These are phyloP conservation scores for Clamator glandarius DNA, from an alignment of 2,797 vertebrate genomes.

Conservation along the genomic window DNA sequence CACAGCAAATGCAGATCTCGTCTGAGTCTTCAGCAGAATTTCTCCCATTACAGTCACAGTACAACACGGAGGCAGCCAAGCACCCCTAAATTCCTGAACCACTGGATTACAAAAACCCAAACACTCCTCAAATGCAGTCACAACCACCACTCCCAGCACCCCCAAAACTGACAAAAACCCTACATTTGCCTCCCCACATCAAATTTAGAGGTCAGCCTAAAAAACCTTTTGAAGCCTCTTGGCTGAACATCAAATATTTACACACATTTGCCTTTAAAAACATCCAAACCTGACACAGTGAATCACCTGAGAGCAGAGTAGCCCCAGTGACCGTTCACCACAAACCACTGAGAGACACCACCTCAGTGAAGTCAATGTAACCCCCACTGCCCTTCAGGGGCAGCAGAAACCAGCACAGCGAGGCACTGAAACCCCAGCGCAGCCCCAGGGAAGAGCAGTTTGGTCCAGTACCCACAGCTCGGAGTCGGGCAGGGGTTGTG, in stretches of 20 bases:
- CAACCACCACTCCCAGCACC: not conserved
- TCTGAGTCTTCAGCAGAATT: not conserved
- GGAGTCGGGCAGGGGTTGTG: accelerated
- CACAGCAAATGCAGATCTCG: not conserved
- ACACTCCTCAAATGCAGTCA: not conserved
- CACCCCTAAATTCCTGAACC: not conserved
- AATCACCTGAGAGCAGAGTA: not conserved
- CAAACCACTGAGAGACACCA: not conserved
- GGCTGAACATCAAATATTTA: not conserved
- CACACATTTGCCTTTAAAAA: not conserved
- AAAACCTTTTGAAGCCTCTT: not conserved
- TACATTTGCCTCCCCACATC: too few relatives aligned
- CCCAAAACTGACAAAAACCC: not conserved
- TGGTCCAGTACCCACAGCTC: not conserved
- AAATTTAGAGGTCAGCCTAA: not conserved
- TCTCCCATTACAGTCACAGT: not conserved
- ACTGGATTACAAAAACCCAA: not conserved
- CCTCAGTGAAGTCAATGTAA: not conserved
- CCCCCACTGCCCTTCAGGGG: not conserved
- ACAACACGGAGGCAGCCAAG: not conserved
- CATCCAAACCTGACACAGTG: not conserved
- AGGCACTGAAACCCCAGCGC: not conserved
- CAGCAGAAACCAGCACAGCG: not conserved
- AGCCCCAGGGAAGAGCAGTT: not conserved
- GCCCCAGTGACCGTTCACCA: not conserved